Evolutionary conservation across 2,888 invertebrate species (phyloP).

Genomic region (Choristoneura rosaceana): DNA sequence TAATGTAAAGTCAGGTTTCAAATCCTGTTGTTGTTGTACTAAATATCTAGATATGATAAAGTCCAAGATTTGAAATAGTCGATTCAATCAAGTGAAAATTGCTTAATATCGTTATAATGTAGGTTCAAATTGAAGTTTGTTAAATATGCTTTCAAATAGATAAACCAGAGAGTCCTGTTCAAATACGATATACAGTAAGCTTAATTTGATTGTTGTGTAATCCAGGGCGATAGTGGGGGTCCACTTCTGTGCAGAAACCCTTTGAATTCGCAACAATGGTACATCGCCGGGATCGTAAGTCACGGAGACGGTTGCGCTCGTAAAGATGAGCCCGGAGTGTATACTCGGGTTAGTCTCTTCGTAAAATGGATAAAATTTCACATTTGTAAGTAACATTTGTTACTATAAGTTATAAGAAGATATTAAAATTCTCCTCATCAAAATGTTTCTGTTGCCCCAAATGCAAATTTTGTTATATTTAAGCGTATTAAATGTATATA

Average conservation of each 20-base stretch:
- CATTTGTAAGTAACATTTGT: constrained; percentile 78
- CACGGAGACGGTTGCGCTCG: constrained; percentile 95
- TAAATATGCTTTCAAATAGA: neutral
- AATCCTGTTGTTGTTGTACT: neutral
- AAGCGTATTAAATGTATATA: neutral
- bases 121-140: neutral
- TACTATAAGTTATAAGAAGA: neutral
- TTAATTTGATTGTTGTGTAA: constrained; percentile 45
- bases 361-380: constrained; percentile 90
- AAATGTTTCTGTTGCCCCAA: neutral
- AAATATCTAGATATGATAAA: neutral
- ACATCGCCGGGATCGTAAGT: constrained; percentile 93
- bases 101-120: neutral
- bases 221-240: constrained; percentile 92
- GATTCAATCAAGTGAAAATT: neutral
- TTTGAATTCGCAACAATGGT: constrained; percentile 88
- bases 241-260: constrained; percentile 92
- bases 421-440: too few relatives aligned
- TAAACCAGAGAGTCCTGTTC: neutral
- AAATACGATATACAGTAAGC: constrained; percentile 14
- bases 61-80: neutral
- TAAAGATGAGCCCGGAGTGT: constrained; percentile 92
- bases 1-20: neutral
- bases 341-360: constrained; percentile 91
- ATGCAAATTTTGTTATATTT: neutral